Evolutionary conservation across 2,797 vertebrate species (phyloP), one percentile per base, ranked within the genome.

Genomic region (Falco novaeseelandiae): DNA sequence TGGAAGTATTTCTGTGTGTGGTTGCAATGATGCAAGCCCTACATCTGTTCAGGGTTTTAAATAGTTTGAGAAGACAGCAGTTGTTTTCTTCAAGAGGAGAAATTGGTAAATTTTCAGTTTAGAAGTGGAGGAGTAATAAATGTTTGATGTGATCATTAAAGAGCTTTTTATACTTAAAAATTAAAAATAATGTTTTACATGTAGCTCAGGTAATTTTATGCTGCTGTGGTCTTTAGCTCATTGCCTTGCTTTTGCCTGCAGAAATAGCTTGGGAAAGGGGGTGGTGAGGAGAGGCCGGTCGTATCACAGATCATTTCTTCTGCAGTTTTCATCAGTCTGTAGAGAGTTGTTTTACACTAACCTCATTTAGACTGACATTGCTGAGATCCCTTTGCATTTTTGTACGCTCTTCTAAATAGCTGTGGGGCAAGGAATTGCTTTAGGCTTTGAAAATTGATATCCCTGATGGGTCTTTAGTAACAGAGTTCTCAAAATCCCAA

Each of bases 21-120:
- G 92, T 94, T 96, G 89, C 84, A 88, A 52, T 94, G 89, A 97
- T 97, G 94, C 83, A 95, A 97, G 65, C 54, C 91, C 72, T 94
- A 89, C 93, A 96, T 97, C 94, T 97, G 95, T 76, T 97, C 82
- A 76, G 69, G 36, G 58, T 88, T 97, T 97, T 86, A 92, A 97
- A 96, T 94, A 96, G 94, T 90, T 86, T 70, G 87, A 90, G 87
- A 91, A 91, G 89, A 86, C 93, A 94, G 83, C 89, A 95, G 94
- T 89, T 96, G 79, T 95, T 96, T 93, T 91, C 78, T 93, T 91
- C 62, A 90, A 91, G 84, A 72, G 66, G 55, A 93, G 48, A 95
- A 96, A 89, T 72, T 83, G 59, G 65, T 92, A 93, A 78, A 79
- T 92, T 96, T 96, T 93, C 81, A 52, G 88, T 92, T 87, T 87